phyloP scores from a whole-genome alignment of 2,113 vertebrate genomes.

The Cheirogaleus medius region DNA sequence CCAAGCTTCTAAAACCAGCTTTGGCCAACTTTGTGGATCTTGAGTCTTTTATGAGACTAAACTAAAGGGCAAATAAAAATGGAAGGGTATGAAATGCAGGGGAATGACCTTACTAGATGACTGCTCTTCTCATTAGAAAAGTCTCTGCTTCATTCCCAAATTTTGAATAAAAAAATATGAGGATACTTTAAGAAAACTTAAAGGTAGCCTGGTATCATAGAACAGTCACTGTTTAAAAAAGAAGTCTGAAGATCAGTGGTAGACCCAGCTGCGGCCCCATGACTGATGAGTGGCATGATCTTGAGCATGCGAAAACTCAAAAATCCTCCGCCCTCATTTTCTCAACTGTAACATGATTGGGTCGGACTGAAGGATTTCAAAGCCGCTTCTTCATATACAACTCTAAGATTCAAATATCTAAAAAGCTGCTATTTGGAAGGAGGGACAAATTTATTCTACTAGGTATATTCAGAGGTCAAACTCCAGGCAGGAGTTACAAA shows the following conservation, averaged over 20 bases:
- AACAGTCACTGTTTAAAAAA: background rate
- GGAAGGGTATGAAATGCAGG: background rate
- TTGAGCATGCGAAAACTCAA: background rate
- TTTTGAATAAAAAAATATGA: conserved; percentile 26
- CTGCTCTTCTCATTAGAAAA: background rate
- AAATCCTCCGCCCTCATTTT: background rate
- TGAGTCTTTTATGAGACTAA: conserved; percentile 4
- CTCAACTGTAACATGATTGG: background rate
- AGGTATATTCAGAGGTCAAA: background rate
- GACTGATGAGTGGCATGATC: background rate
- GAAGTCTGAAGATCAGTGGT: background rate
- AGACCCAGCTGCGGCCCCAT: background rate
- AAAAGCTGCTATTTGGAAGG: background rate
- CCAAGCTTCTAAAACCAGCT: conserved; percentile 8
- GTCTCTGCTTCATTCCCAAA: background rate
- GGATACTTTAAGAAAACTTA: background rate
- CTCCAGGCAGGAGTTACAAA: background rate
- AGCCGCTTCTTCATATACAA: background rate
- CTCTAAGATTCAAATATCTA: conserved; percentile 7
- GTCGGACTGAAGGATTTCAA: background rate
- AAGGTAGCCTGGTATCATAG: background rate
- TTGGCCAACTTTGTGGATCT: background rate
- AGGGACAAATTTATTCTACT: background rate
- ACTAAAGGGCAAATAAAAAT: background rate
- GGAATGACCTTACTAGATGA: background rate